Evolutionary conservation across 2,797 vertebrate genomes (phyloP), one percentile per base, ranked within the genome.

Genomic region (Falco biarmicus): DNA sequence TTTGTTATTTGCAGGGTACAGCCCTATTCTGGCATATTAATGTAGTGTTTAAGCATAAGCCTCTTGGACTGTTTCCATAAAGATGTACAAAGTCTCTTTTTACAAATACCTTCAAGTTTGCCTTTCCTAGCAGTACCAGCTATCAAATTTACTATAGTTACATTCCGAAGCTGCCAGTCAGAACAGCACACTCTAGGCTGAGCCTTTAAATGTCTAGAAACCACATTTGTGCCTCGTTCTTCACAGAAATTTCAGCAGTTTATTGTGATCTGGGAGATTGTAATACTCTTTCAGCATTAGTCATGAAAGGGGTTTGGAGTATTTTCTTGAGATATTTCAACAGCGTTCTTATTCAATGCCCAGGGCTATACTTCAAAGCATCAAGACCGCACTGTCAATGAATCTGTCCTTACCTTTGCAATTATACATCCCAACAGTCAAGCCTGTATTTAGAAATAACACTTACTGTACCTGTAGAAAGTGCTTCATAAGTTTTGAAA

Each of bases 161-260:
- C 11, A 60, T 41, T 71, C 34, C 57, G 76, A 86, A 53, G 28
- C 29, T 89, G 39, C 18, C 48, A 92, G 43, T 84, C 29, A 75
- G 51, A 94, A 60, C 10, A 13, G 15, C 34, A 53, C 34, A 75
- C 24, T 10, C 17, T 34, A 87, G 76, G 29, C 39, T 70, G 31
- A 4, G 11, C 10, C 39, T 84, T 28, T 15, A 81, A 91, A 51
- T 13, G 11, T 76, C 54, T 63, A 29, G 68, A 84, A 90, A 78
- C 11, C 4, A 4, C 7, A 21, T 1, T 48, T 11, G 2, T 0
- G 41, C 22, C 29, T 81, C 5, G 10, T 64, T 45, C 56, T 47
- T 54, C 82, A 75, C 0, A 70, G 26, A 65, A 45, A 41, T 45
- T 70, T 70, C 51, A 69, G 65, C 32, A 45, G n/a, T 48, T 51